Base-by-base conservation (phyloP, 1,140 invertebrate genomes). In the Drosophila tropicalis region DNA sequence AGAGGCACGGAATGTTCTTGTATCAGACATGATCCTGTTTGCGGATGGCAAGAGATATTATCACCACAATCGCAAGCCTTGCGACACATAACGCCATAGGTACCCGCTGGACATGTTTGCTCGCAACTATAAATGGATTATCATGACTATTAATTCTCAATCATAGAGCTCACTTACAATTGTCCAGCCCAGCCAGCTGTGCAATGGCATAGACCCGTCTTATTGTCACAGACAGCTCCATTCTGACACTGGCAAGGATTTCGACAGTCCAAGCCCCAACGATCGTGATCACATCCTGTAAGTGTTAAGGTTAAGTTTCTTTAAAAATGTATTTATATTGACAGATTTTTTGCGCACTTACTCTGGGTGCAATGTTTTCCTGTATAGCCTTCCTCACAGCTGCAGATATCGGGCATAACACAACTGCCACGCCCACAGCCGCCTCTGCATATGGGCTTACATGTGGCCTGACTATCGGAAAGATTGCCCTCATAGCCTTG, bases 381-480 rank as follows among this genome's bases (percentile, higher is more conserved):
- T 0, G 78, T 90, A 56, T 92, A 92, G 13, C 91, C 91, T 36
- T 90, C 83, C 32, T 92, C 91, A 72, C 91, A 92, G 44, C 79
- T 90, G 58, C 91, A 92, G 5, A 67, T 72, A 19, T 92, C 89
- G 29, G 91, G 91, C 68, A 78, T 76, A 2, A 89, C 72, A 44
- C 91, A 92, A n/a, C 67, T 90, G 63, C 91, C 91, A 72, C 91
- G 89, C 61, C 91, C 91, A 86, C 91, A 92, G 15, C 91, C 91
- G 9, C 91, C 91, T 5, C 90, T 74, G 32, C 91, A 92, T 39
- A 92, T 87, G 40, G 91, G 91, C 62, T 80, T 91, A 47, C 91
- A 92, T 5, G 82, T 80, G 17, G 91, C 91, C 5, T 91, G 85
- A 22, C 84, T 92, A 5, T 86, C 82, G 34, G 91, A 85, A 1